Evolutionary conservation across 2,797 vertebrate species (phyloP), one percentile per base, ranked within the genome.

Genomic region (Manis javanica): DNA sequence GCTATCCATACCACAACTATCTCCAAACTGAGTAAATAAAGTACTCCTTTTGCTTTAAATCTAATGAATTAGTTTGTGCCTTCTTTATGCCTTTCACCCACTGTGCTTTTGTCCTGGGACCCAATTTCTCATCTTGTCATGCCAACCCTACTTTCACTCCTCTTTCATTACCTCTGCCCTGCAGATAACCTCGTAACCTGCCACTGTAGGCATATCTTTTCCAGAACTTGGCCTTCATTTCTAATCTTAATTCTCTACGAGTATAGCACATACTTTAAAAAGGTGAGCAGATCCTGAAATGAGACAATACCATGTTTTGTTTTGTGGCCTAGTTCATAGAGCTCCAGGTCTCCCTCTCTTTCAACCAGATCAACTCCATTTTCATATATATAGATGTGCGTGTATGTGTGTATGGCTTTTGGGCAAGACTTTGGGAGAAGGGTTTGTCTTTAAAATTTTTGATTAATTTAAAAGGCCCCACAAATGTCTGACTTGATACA

Each of bases 21-120:
- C 37, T 66, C 31, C 31, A 95, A 91, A 81, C 19, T 74, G 37
- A 39, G n/a, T 57, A 72, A 86, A 91, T 85, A 79, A 81, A 59
- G 81, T 61, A 23, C 31, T 69, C 10, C 26, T 59, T 81, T 82
- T 81, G 39, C 7, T 68, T 81, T 75, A 59, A 14, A 66, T 55
- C n/a, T 91, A 69, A 51, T 84, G 63, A 86, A 68, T 92, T 69
- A 64, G 31, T n/a, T 93, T 66, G 9, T 57, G 24, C 34, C 46
- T 68, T 61, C 75, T 51, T 24, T 77, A 37, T 87, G 61, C 19
- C 29, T 94, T 94, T 94, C 11, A n/a, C 34, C 29, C n/a, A 69
- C 29, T n/a, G 34, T 57, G 8, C 24, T 83, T 83, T 77, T 83
- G 23, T 94, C 9, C 64, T 63, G 15, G 31, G 46, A 68, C 5